These are phyloP conservation scores for Lepidurus apus DNA, from an alignment of 1,140 invertebrate genomes.

Conservation along the genomic window DNA sequence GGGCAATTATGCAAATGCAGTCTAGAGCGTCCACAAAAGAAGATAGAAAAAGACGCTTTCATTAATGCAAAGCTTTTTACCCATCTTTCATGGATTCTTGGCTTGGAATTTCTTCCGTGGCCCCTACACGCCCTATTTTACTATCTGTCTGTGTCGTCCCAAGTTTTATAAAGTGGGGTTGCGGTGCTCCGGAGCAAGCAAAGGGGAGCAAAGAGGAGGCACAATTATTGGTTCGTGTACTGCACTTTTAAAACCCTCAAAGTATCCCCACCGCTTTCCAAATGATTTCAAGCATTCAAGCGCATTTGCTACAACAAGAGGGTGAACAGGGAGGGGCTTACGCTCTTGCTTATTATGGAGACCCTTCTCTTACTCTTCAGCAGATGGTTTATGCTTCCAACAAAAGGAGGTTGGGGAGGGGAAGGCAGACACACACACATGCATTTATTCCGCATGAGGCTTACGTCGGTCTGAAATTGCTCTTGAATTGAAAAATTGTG, in stretches of 20 bases:
- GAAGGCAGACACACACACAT: neutral
- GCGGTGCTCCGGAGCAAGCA: neutral
- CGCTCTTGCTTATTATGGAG: neutral
- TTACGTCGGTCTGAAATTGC: neutral
- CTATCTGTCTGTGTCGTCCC: too few species aligned
- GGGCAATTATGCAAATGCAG: neutral
- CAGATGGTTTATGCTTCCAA: neutral
- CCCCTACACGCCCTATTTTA: neutral
- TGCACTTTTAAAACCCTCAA: neutral
- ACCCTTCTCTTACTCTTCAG: neutral
- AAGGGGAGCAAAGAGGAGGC: neutral
- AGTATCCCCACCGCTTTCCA: neutral
- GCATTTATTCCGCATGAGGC: neutral
- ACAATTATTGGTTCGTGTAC: slow-evolving; percentile 15
- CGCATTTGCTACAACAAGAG: neutral
- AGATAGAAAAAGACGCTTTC: neutral
- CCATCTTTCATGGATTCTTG: neutral
- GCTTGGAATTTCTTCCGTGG: neutral
- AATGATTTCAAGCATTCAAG: neutral
- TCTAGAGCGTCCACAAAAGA: neutral
- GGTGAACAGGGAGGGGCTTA: neutral
- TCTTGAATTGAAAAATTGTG: neutral
- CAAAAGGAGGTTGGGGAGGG: neutral
- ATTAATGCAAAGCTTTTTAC: slow-evolving; percentile 19
- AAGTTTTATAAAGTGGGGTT: too few species aligned